phyloP scores from a whole-genome alignment of 2,888 invertebrate species.

The Epirrhoe tristata region DNA sequence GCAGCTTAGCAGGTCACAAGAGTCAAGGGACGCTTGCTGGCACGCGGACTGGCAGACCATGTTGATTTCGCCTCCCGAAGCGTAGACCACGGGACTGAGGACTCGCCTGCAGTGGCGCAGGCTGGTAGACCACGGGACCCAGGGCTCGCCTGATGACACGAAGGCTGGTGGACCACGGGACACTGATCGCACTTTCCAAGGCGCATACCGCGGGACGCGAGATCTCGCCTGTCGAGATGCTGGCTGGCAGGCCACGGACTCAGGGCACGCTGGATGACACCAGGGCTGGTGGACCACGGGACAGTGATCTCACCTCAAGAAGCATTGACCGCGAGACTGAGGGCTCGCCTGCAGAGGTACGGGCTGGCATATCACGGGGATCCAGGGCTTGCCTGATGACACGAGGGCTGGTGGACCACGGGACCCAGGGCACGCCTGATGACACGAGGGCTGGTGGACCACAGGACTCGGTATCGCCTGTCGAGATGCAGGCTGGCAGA shows the following conservation, averaged over 20 bases:
- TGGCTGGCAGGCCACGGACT: slow-evolving; percentile 3
- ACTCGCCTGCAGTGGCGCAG: not conserved
- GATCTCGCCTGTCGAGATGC: not conserved
- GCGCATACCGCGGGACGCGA: not conserved
- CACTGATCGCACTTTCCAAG: not conserved
- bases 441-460: slow-evolving; percentile 8
- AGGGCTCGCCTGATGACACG: not conserved
- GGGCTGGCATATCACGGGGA: not conserved
- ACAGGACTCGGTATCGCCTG: not conserved
- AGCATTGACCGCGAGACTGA: not conserved
- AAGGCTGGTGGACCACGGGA: slow-evolving; percentile 6
- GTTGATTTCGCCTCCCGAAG: not conserved
- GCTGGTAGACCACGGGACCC: slow-evolving; percentile 1
- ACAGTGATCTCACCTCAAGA: not conserved
- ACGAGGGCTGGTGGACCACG: slow-evolving; percentile 2
- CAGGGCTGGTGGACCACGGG: slow-evolving; percentile 4
- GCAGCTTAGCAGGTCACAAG: not conserved
- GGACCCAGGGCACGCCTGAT: slow-evolving; percentile 4
- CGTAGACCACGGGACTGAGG: slow-evolving; percentile 2
- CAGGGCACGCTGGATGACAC: slow-evolving; percentile 4
- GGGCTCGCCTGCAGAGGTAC: slow-evolving; percentile 3
- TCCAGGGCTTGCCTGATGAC: not conserved
- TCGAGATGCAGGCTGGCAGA: slow-evolving; percentile 1
- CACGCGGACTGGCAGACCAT: slow-evolving; percentile 1
- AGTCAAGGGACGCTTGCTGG: slow-evolving; percentile 1